Conservation (phyloP, 2,888 invertebrate genomes). For the Labia minor region DNA sequence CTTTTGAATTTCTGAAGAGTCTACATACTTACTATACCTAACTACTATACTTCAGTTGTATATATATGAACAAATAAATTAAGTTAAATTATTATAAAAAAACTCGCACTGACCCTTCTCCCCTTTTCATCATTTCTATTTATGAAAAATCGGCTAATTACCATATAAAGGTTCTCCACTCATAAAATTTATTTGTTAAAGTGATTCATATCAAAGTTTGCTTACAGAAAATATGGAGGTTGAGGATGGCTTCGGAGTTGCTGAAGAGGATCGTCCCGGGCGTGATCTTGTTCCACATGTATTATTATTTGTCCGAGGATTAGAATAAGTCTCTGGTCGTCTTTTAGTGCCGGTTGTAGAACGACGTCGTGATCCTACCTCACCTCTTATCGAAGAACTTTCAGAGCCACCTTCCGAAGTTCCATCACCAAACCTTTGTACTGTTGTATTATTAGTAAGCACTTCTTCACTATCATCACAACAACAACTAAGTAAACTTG, state of each 20-base stretch:
- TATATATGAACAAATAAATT: too few relatives aligned
- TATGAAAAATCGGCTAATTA: too few relatives aligned
- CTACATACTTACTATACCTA: too few relatives aligned
- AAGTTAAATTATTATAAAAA: too few relatives aligned
- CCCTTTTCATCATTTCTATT: too few relatives aligned
- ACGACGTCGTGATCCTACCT: slow-evolving; percentile 31
- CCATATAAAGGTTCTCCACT: too few relatives aligned
- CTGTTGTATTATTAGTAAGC: slow-evolving; percentile 27
- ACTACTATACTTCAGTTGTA: too few relatives aligned
- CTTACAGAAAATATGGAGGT: background rate
- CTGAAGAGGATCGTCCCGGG: slow-evolving; percentile 48
- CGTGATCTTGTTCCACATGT: slow-evolving; percentile 31
- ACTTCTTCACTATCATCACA: slow-evolving; percentile 44
- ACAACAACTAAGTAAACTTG: slow-evolving; percentile 65
- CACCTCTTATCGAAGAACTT: slow-evolving; percentile 58
- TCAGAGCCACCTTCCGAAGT: slow-evolving; percentile 66
- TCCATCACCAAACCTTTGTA: slow-evolving; percentile 38
- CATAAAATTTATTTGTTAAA: too few relatives aligned
- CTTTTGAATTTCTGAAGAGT: too few relatives aligned
- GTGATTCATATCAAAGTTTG: too few relatives aligned
- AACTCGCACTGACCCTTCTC: too few relatives aligned
- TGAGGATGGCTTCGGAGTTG: slow-evolving; percentile 39
- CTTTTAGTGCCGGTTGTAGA: slow-evolving; percentile 27
- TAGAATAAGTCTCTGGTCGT: slow-evolving; percentile 24
- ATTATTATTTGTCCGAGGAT: slow-evolving; percentile 19